Evolutionary conservation across 2,113 vertebrate species (phyloP), one percentile per base, ranked within the genome.

Genomic region (Noctilio leporinus): DNA sequence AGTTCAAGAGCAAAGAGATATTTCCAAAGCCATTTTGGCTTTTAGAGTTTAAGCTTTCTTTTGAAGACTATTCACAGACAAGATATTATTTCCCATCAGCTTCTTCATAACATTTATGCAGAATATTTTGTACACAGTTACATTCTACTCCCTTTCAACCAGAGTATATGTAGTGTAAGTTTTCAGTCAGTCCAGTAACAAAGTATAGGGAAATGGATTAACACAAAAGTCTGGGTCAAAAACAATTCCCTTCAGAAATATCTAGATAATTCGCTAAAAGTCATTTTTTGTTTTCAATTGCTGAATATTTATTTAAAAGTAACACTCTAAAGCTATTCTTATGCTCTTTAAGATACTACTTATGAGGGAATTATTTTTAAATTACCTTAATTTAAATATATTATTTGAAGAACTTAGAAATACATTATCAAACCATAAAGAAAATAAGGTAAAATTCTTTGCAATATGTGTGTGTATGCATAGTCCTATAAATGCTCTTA

Each of bases 11-110:
- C 30, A 95, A 90, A 59, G 19, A 91, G 10, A 38, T 35, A 64
- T 84, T 59, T 78, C 53, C 85, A 43, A 90, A 40, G 12, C 10
- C 47, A 85, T 38, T 91, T 59, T 94, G 87, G 9, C 65, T 64
- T 69, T 92, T 85, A 84, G 35, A 91, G 57, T 53, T 85, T 14
- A 67, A 93, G 30, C 14, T 92, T 96, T 91, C 57, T 75, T 76
- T 73, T 89, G 14, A 53, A 51, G 30, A 62, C 49, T 82, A 38
- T 15, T 64, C 49, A 51, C 38, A 70, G 28, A n/a, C 62, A 78
- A 90, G 55, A 26, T n/a, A 33, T 30, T 64, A 55, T 73, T 85
- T 70, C 45, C 24, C 49, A 19, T 45, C 49, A 47, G 10, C 12
- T 22, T 55, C 59, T 75, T 69, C 16, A 35, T 30, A 26, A 75